phyloP scores from a whole-genome alignment of 2,797 vertebrate genomes.

The Sebastes diploproa region DNA sequence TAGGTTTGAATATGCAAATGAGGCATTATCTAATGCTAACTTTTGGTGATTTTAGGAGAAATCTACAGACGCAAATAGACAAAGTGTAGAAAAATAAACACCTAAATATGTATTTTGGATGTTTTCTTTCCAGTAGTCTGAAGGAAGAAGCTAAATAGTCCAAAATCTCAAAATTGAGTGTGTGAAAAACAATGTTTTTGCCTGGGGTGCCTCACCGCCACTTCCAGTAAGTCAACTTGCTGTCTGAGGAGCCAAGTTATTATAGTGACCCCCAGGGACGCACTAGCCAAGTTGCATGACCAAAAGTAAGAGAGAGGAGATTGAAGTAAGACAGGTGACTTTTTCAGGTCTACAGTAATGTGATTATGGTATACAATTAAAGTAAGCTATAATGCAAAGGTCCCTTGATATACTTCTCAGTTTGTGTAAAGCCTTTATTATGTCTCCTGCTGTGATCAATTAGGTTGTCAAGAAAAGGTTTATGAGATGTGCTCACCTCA shows the following conservation, averaged over 20 bases:
- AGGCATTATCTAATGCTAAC: no score
- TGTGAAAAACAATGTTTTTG: no score
- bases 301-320: constrained; percentile 13
- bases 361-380: constrained; percentile 74
- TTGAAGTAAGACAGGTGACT: constrained; percentile 55
- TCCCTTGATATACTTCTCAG: constrained; percentile 63
- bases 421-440: constrained; percentile 72
- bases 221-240: not conserved
- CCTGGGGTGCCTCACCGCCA: no score
- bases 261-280: not conserved
- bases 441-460: constrained; percentile 78
- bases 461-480: constrained; percentile 79
- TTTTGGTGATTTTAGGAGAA: no score
- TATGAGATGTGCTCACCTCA: constrained; percentile 70
- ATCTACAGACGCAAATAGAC: no score
- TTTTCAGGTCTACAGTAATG: constrained; percentile 57
- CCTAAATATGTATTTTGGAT: no score
- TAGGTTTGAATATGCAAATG: no score
- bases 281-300: constrained; percentile 34
- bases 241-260: not conserved
- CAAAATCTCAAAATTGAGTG: no score
- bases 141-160: no score
- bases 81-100: no score
- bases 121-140: no score
- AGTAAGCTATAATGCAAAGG: constrained; percentile 70